Evolutionary conservation across 2,113 vertebrate genomes (phyloP), one percentile per base, ranked within the genome.

Genomic region (Plecotus auritus): DNA sequence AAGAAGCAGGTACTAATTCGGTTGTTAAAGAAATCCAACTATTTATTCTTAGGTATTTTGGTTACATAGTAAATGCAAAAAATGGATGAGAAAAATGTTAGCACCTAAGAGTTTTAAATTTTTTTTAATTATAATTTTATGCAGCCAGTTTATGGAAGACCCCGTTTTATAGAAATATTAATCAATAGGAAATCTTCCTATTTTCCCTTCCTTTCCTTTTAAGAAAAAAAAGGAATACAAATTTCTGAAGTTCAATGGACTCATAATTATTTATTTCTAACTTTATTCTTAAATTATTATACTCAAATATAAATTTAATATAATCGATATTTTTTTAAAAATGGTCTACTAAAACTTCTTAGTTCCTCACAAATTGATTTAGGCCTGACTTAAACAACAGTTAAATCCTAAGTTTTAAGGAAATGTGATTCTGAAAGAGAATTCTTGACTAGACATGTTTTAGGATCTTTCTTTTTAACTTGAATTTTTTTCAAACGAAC

Each of bases 1-100:
- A 93, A 90, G 78, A 73, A 74, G 59, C 47, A 73, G 30, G 14
- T 81, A 78, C 66, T 78, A 74, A 16, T 45, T 74, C 3, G 82
- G 85, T 96, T 95, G 69, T 91, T 93, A 77, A 90, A 93, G 59
- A 95, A 96, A 70, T 73, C 9, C 22, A 95, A 28, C 64, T 82
- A 32, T 16, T 91, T 96, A n/a, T 88, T 95, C 37, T 87, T 80
- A 77, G 2, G 26, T 88, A 73, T 74, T 85, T 92, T 86, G 17
- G 22, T 94, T 85, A 85, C 9, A 0, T 70, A 73, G n/a, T 72
- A 92, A 91, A 92, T 91, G 11, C n/a, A 87, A 88, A 94, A 45
- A 95, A 67, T 76, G n/a, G 78, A 76, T 81, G 74, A 88, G 47
- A 91, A 70, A 95, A 93, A 64, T 90, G 8, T 94, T 91, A 94